Evolutionary conservation across 2,888 invertebrate genomes (phyloP), one percentile per base, ranked within the genome.

Genomic region (Xylocampa areola): DNA sequence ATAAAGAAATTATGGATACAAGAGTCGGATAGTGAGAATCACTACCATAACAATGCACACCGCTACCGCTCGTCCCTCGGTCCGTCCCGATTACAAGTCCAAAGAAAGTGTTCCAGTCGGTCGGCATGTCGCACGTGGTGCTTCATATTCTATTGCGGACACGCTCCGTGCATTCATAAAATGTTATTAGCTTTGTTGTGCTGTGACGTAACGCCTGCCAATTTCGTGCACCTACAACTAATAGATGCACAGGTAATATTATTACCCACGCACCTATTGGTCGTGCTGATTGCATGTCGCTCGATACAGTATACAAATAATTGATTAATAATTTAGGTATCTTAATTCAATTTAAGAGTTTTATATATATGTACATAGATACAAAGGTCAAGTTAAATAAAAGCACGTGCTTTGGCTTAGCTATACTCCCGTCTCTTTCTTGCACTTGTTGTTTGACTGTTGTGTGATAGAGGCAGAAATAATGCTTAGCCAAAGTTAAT

Each of bases 61-160:
- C 61, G 67, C 73, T 62, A 10, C 5, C 17, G 43, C 75, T 35
- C 37, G 4, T 41, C 0, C 0, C 58, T 43, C 66, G 51, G 5
- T 29, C 69, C 73, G 53, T 21, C 17, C 52, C 41, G 73, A 79
- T 80, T 79, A 77, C 63, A 68, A 76, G 70, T 71, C 70, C 77
- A 58, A 84, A 79, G 84, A 84, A 84, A 84, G 84, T 84, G 80
- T 84, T 79, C 73, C 77, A 83, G 71, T 78, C 68, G 73, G 78
- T 57, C 72, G 67, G 43, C 68, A 19, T 64, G 69, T 69, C 67
- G 69, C 76, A 71, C 75, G 74, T 73, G 77, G 66, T 16, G 49
- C 52, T 75, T 70, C 71, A 73, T 77, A 74, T 71, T 73, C 73
- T 55, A 74, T 60, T 47, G 73, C 36, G 52, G 75, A 73, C 69